A percentile compares a stretch with the other conserved stretches of the same genome.
These are phyloP conservation scores for Graphium colonna DNA, from an alignment of 2,888 invertebrate species.

Conservation along the genomic window DNA sequence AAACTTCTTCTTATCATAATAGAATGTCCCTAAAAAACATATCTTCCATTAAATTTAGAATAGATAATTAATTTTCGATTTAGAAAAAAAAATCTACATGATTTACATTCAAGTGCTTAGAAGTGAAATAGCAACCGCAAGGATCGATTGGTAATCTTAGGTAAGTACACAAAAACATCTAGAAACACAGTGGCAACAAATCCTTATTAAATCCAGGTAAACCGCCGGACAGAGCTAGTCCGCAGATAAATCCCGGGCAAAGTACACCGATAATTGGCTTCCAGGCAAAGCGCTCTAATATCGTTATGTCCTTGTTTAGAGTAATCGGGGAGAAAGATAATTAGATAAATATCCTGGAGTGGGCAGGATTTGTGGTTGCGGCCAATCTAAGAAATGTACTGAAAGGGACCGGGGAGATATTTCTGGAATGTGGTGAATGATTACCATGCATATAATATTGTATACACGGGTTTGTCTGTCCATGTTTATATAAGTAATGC, in stretches of 20 bases:
- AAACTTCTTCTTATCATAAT: too few species aligned
- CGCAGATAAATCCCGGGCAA: background rate
- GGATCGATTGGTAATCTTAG: too few species aligned
- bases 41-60: too few species aligned
- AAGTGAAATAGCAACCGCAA: too few species aligned
- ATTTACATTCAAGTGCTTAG: background rate
- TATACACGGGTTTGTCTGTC: too few species aligned
- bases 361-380: background rate
- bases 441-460: too few species aligned
- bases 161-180: too few species aligned
- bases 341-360: conserved; percentile 8
- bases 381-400: background rate
- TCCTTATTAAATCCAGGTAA: background rate
- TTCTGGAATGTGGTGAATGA: background rate
- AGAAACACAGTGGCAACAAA: background rate
- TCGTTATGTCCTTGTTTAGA: conserved; percentile 9
- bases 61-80: too few species aligned
- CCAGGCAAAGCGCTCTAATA: conserved; percentile 9
- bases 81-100: background rate
- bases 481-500: too few species aligned
- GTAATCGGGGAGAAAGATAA: background rate
- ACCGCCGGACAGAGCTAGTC: too few species aligned
- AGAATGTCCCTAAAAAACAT: too few species aligned
- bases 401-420: background rate
- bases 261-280: background rate